Evolutionary conservation across 1,140 invertebrate genomes (phyloP).

Genomic region (Ceratina japonica): DNA sequence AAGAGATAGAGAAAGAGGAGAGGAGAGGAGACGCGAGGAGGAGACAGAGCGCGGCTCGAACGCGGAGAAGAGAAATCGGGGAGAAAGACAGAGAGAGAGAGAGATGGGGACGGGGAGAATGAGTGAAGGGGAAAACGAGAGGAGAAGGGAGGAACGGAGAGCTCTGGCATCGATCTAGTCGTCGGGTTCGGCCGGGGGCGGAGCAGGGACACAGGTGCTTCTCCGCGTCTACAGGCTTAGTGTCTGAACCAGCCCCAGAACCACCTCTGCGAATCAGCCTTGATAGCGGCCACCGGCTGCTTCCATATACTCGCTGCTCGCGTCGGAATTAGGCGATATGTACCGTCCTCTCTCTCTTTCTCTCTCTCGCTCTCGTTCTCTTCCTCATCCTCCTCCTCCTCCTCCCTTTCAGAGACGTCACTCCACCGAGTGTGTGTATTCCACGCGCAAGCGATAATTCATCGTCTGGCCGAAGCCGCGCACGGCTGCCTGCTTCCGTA

Average conservation of each 20-base stretch:
- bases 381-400: neutral
- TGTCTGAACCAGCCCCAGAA: conserved; percentile 67
- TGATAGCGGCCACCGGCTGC: conserved; percentile 62
- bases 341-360: too few relatives aligned
- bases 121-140: neutral
- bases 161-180: conserved; percentile 72
- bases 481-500: too few relatives aligned
- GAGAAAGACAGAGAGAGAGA: conserved; percentile 38
- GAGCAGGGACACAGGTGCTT: conserved; percentile 74
- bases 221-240: conserved; percentile 72
- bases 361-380: too few relatives aligned
- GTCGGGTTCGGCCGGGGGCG: conserved; percentile 66
- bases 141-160: conserved; percentile 57
- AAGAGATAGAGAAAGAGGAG: conserved; percentile 60
- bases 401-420: conserved; percentile 18
- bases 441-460: conserved; percentile 27
- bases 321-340: conserved; percentile 52
- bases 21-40: conserved; percentile 6
- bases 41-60: conserved; percentile 48
- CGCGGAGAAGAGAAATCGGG: conserved; percentile 24
- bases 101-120: conserved; percentile 41
- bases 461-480: conserved; percentile 10
- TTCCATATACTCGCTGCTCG: conserved; percentile 51
- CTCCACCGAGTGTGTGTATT: conserved; percentile 14
- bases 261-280: conserved; percentile 65